A percentile compares a stretch with the other conserved stretches of the same genome.
Conservation (phyloP, 2,888 invertebrate genomes). For the Nomada ruficornis region DNA sequence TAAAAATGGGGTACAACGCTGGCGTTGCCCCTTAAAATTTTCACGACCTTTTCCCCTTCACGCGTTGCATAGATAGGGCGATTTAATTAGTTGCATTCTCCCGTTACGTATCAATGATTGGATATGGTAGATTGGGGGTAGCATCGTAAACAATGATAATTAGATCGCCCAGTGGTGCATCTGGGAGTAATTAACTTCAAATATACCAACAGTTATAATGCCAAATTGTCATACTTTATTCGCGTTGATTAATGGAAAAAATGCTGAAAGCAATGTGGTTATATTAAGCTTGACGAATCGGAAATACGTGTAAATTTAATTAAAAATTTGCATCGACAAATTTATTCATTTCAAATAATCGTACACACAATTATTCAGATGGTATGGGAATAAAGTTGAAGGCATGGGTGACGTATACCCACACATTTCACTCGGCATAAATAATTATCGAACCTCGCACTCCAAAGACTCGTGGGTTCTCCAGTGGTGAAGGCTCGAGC, state of each 20-base stretch:
- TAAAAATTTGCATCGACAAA: not conserved
- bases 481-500: not conserved
- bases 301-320: not conserved
- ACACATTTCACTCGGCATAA: too few species aligned
- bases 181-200: not conserved
- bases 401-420: too few species aligned
- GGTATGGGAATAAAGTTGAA: too few species aligned
- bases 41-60: not conserved
- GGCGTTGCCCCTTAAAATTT: not conserved
- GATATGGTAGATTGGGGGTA: not conserved
- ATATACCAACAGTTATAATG: not conserved
- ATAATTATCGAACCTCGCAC: not conserved
- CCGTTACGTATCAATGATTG: too few species aligned
- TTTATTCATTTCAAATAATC: too few species aligned
- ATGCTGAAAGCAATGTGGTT: not conserved
- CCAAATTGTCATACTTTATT: not conserved
- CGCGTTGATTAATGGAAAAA: not conserved
- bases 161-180: not conserved
- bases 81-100: too few species aligned
- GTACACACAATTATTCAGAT: too few species aligned
- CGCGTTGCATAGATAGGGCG: too few species aligned
- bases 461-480: not conserved
- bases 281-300: too few species aligned
- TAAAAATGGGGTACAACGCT: slow-evolving; percentile 8
- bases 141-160: not conserved